phyloP scores from a whole-genome alignment of 2,113 vertebrate genomes.

The Amblyornis subalaris region DNA sequence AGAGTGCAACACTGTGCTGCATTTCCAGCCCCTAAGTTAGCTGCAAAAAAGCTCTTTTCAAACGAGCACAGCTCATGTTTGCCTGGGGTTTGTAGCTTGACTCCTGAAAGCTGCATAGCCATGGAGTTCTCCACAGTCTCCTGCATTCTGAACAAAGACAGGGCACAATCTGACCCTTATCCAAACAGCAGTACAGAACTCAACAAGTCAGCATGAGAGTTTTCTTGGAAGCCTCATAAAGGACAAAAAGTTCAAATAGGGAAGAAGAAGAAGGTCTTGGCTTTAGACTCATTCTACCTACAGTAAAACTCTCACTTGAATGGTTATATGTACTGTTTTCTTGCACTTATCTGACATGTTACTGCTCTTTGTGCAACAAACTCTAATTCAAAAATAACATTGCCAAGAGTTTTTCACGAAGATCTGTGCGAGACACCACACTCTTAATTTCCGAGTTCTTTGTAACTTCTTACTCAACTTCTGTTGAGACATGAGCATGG shows the following conservation, averaged over 20 bases:
- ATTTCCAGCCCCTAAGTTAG: neutral
- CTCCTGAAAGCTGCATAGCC: neutral
- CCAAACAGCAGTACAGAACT: neutral
- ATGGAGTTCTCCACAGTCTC: neutral
- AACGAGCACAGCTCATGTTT: neutral
- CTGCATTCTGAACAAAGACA: neutral
- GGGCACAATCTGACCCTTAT: neutral
- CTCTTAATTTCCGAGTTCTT: neutral
- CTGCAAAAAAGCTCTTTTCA: neutral
- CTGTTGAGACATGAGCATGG: neutral
- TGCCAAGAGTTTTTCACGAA: neutral
- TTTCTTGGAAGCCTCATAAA: neutral
- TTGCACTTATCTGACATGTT: neutral
- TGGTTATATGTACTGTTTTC: neutral
- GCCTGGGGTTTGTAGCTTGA: neutral
- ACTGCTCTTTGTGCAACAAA: neutral
- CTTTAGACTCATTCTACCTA: neutral
- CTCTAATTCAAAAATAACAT: neutral
- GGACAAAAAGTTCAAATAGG: neutral
- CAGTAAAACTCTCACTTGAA: neutral
- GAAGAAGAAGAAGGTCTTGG: neutral
- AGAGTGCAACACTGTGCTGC: neutral
- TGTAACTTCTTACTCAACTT: neutral
- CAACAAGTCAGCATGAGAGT: neutral
- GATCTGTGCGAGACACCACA: neutral